Evolutionary conservation across 2,797 vertebrate species (phyloP).

Genomic region (Sebastes kiyomatsui): DNA sequence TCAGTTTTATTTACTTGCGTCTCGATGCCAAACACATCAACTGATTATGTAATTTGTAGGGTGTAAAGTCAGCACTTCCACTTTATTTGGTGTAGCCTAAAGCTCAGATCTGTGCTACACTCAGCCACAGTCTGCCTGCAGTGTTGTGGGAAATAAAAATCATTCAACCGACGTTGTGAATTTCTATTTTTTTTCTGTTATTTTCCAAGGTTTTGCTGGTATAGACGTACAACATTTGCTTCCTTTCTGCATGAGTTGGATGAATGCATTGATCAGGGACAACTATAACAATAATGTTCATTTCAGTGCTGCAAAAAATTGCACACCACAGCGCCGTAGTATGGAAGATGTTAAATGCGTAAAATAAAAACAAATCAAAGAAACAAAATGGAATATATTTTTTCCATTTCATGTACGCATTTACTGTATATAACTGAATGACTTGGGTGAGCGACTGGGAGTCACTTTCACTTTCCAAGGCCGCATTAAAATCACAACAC

Average conservation of each 20-base stretch:
- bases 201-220: neutral
- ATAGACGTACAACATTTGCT: neutral
- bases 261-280: neutral
- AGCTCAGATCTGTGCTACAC: neutral
- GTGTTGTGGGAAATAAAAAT: neutral
- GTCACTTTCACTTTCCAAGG: too few species aligned
- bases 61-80: constrained; percentile 38
- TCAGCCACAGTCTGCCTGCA: neutral
- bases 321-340: neutral
- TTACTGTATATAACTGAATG: too few species aligned
- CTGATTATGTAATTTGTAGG: constrained; percentile 33
- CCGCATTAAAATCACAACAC: too few species aligned
- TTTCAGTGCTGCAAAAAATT: neutral
- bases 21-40: constrained; percentile 26
- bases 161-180: neutral
- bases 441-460: too few species aligned
- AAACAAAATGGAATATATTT: neutral
- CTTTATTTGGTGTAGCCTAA: neutral
- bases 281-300: neutral
- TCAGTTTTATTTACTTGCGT: constrained; percentile 33
- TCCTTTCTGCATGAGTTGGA: neutral
- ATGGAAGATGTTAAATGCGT: neutral
- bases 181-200: neutral
- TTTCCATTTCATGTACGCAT: too few species aligned
- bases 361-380: neutral